phyloP scores from a whole-genome alignment of 2,113 vertebrate genomes.

The Ranitomeya imitator region DNA sequence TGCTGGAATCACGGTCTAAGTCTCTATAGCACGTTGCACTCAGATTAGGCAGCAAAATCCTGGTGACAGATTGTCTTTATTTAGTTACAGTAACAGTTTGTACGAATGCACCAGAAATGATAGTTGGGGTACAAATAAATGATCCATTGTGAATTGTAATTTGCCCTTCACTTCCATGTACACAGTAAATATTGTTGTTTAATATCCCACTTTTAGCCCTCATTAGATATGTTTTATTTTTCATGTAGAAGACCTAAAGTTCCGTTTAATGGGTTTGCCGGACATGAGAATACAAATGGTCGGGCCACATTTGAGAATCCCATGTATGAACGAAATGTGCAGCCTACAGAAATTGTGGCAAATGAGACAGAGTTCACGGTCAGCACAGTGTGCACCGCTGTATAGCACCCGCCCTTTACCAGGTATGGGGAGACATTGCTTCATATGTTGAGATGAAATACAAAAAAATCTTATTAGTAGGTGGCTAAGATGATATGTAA shows the following conservation, averaged over 20 bases:
- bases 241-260: constrained; percentile 96
- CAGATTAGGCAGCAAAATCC: no score
- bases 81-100: no score
- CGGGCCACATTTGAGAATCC: constrained; percentile 96
- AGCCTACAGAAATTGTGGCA: constrained; percentile 91
- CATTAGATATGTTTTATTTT: background rate
- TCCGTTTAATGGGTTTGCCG: constrained; percentile 93
- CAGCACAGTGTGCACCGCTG: constrained; percentile 97
- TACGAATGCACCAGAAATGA: no score
- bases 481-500: background rate
- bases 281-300: constrained; percentile 95
- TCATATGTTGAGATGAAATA: background rate
- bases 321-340: constrained; percentile 98
- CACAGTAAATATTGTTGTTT: background rate
- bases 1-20: no score
- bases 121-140: background rate
- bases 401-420: constrained; percentile 81
- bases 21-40: no score
- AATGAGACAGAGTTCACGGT: constrained; percentile 95
- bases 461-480: background rate
- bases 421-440: constrained; percentile 64
- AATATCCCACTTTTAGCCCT: background rate
- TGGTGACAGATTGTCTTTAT: no score
- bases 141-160: background rate
- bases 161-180: background rate